Evolutionary conservation across 2,888 invertebrate genomes (phyloP).

Genomic region (Athalia rosae): DNA sequence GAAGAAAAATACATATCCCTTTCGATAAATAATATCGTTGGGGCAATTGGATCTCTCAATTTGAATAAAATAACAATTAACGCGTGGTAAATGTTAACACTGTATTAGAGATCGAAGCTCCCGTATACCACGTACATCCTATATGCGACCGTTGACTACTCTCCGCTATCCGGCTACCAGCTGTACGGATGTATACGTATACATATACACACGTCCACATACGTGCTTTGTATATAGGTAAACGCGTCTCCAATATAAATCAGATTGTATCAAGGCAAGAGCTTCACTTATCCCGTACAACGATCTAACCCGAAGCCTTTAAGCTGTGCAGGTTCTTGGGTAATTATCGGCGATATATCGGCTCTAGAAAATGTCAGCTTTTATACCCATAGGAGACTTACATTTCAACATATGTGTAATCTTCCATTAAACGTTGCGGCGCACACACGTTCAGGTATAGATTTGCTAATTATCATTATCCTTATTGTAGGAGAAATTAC

Average conservation of each 20-base stretch:
- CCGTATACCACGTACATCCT: too few species aligned
- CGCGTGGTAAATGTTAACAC: constrained; percentile 6
- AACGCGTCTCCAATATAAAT: constrained; percentile 67
- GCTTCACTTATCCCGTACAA: constrained; percentile 59
- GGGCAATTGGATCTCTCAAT: not conserved
- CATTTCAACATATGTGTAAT: not conserved
- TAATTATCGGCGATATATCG: constrained; percentile 69
- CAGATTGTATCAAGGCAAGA: constrained; percentile 67
- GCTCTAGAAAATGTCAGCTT: constrained; percentile 65
- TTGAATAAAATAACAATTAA: constrained; percentile 42
- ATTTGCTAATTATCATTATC: not conserved
- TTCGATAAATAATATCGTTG: not conserved
- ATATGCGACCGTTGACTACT: not conserved
- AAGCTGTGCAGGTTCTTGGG: constrained; percentile 51
- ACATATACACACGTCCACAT: not conserved
- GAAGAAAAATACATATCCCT: not conserved
- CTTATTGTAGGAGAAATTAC: too few species aligned
- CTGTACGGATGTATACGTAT: not conserved
- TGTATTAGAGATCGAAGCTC: not conserved
- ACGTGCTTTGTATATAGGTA: constrained; percentile 49
- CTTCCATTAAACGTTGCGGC: not conserved
- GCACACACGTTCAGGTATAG: not conserved
- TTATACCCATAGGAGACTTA: constrained; percentile 1
- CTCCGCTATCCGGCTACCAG: too few species aligned
- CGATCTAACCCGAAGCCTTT: constrained; percentile 18